Conservation (phyloP, 2,888 invertebrate species). For the Petrophora chlorosata region DNA sequence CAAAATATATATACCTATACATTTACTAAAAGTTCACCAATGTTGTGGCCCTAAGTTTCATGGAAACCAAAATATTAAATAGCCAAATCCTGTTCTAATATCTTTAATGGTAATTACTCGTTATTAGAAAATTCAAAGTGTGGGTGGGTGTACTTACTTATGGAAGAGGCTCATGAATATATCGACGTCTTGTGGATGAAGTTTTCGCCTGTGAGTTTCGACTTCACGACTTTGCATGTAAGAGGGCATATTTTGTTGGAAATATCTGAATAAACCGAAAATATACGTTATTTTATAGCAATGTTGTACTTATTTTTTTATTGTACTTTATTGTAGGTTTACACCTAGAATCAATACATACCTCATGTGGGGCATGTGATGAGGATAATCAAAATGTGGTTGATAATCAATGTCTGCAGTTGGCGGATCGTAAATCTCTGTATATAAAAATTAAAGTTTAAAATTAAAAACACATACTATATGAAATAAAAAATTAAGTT, state of each 20-base stretch:
- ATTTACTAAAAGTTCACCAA: too few species aligned
- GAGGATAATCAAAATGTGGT: conserved; percentile 32
- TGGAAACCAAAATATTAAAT: too few species aligned
- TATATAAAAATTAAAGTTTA: too few species aligned
- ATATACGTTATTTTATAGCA: too few species aligned
- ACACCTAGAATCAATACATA: conserved; percentile 27
- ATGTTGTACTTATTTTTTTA: too few species aligned
- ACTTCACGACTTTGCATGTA: conserved; percentile 49
- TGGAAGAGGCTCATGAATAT: conserved; percentile 59
- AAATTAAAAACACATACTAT: too few species aligned
- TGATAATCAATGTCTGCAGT: conserved; percentile 40
- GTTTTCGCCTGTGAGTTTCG: conserved; percentile 44
- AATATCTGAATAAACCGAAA: conserved; percentile 44
- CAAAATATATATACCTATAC: too few species aligned
- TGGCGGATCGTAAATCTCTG: conserved; percentile 50
- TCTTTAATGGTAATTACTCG: too few species aligned
- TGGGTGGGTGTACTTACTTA: conserved; percentile 52
- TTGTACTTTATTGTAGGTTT: neutral
- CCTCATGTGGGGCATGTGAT: conserved; percentile 39
- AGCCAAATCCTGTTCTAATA: too few species aligned
- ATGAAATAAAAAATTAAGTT: neutral
- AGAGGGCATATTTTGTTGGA: conserved; percentile 34
- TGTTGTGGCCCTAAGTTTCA: too few species aligned
- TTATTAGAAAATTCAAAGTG: too few species aligned
- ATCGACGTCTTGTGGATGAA: conserved; percentile 69